Percentiles rank a stretch among this genome's conserved stretches.
Conservation (phyloP, 1,140 invertebrate species). For the Monomorium pharaonis region DNA sequence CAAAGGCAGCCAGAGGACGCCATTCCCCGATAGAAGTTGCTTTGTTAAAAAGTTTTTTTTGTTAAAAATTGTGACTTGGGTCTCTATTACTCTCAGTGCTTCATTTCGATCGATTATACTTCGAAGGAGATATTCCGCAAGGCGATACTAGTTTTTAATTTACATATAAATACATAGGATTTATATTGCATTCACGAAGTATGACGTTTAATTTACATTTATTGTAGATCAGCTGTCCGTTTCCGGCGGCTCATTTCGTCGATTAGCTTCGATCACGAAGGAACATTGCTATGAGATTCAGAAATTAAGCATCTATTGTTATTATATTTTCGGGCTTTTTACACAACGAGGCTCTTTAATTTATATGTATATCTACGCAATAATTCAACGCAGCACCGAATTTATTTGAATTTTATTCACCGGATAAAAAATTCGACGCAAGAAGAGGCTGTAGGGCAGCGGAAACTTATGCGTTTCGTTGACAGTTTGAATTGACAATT, state of each 20-base stretch:
- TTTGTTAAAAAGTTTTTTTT: not conserved
- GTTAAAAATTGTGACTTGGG: slow-evolving; percentile 25
- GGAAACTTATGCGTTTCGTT: not conserved
- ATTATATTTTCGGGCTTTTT: not conserved
- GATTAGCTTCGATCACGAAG: slow-evolving; percentile 35
- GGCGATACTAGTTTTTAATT: slow-evolving; percentile 74
- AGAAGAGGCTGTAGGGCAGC: not conserved
- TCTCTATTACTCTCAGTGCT: slow-evolving; percentile 48
- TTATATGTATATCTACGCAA: not conserved
- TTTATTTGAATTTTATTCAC: slow-evolving; percentile 3
- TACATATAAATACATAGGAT: slow-evolving; percentile 54
- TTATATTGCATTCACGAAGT: slow-evolving; percentile 53
- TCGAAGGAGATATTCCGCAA: slow-evolving; percentile 73
- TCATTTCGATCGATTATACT: slow-evolving; percentile 59
- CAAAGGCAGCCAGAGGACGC: not conserved
- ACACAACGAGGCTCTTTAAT: not conserved
- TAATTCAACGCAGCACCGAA: slow-evolving; percentile 1
- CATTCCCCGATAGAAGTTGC: not conserved
- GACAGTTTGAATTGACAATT: too few relatives aligned
- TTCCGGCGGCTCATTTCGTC: not conserved
- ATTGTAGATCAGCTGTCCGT: slow-evolving; percentile 19
- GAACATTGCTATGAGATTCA: slow-evolving; percentile 36
- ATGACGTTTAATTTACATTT: slow-evolving; percentile 51
- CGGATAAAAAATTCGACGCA: not conserved
- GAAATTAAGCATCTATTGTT: slow-evolving; percentile 23